These are phyloP conservation scores for Leguminivora glycinivorella DNA, from an alignment of 1,140 invertebrate genomes.

Conservation along the genomic window DNA sequence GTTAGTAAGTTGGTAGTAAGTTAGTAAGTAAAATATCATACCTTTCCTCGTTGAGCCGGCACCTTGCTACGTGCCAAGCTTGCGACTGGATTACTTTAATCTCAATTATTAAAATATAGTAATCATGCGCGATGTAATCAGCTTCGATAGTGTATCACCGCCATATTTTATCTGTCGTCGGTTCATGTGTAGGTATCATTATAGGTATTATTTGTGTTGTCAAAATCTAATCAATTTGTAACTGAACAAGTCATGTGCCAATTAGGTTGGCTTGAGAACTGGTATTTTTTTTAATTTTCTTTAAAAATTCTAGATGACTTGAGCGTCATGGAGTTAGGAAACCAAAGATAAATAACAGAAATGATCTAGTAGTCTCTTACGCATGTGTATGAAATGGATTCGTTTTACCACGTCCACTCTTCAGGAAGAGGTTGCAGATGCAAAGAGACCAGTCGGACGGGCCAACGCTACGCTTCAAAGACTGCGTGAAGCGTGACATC, in stretches of 20 bases:
- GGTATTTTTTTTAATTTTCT: no score
- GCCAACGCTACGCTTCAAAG: no score
- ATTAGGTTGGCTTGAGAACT: neutral
- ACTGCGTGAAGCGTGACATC: no score
- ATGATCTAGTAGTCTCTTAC: no score
- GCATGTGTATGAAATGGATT: no score
- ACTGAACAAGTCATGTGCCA: neutral
- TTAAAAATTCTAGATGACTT: no score
- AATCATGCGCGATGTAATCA: slow-evolving; percentile 36
- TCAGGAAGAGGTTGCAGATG: no score
- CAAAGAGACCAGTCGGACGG: no score
- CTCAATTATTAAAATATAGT: slow-evolving; percentile 46
- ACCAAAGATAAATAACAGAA: no score
- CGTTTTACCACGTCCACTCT: no score
- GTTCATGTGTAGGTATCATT: slow-evolving; percentile 16
- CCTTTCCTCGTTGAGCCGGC: slow-evolving; percentile 35
- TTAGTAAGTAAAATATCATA: slow-evolving; percentile 31
- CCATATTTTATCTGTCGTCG: slow-evolving; percentile 29
- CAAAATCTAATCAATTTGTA: neutral
- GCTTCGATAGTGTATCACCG: slow-evolving; percentile 35
- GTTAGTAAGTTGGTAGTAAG: neutral
- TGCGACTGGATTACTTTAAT: slow-evolving; percentile 46
- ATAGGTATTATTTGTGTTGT: no score
- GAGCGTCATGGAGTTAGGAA: no score
- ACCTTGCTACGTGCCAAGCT: slow-evolving; percentile 26